Evolutionary conservation across 2,797 vertebrate species (phyloP), one percentile per base, ranked within the genome.

Genomic region (Amblyraja radiata): DNA sequence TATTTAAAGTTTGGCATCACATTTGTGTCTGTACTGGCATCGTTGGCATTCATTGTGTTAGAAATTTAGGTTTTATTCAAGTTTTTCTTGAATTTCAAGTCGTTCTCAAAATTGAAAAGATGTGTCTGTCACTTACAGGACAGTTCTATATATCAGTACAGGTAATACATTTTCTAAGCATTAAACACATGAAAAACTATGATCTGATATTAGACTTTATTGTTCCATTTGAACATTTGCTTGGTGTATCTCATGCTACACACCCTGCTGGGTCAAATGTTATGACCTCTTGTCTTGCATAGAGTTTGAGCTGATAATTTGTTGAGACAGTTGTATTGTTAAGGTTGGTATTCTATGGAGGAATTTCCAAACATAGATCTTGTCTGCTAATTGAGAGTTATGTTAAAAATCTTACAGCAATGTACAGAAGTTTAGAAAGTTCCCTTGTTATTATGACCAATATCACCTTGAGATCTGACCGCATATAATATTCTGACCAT

Each of bases 1-100:
- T 71, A 73, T 73, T 91, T 71, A 46, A 73, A 71, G 88, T 73
- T 91, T 91, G 65, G 39, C 68, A 91, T 74, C 36, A 46, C 65
- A 73, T 91, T 68, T 74, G 88, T 46, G 68, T 91, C 65, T 25
- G 88, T 65, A 54, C 88, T 73, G 88, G 65, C 39, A 6, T 5
- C 39, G 65, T 23, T 74, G 68, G 10, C 6, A 54, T 91, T 73
- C 71, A 91, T 36, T 74, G 65, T 25, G 88, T 25, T 73, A 73
- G 88, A 73, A 65, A 91, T 46, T 36, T 68, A 46, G 7, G 58
- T n/a, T 32, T 65, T 61, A 86, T 73, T 25, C 23, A 39, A 39
- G 8, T 91, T 21, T 1, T n/a, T 61, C 28, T n/a, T 46, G 46
- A 74, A 39, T 46, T 46, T 25, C 23, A 39, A 39, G 8, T 91